Conservation (phyloP, 2,113 vertebrate species). For the Epinephelus cyanopodus region DNA sequence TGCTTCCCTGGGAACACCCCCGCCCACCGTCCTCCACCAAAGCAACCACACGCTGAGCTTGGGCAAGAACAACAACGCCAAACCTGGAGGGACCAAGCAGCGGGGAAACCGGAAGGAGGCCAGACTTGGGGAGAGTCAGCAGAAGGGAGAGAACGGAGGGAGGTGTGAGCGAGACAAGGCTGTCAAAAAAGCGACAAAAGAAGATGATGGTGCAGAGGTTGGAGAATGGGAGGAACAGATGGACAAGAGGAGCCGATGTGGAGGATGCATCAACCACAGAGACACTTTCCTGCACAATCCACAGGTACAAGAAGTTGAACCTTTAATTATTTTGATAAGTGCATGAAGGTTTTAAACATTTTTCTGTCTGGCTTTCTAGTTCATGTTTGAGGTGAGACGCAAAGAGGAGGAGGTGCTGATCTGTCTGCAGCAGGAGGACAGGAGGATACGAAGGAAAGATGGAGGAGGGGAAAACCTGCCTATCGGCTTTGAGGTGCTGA, state of each 20-base stretch:
- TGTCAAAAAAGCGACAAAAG: constrained; percentile 11
- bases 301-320: constrained; percentile 76
- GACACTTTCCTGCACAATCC: constrained; percentile 88
- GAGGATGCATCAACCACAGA: constrained; percentile 88
- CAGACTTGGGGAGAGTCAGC: constrained; percentile 65
- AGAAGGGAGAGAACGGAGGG: constrained; percentile 7
- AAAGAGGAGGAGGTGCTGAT: constrained; percentile 85
- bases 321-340: neutral
- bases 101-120: constrained; percentile 75
- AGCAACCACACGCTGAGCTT: neutral
- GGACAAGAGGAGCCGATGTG: constrained; percentile 85
- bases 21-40: neutral
- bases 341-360: neutral
- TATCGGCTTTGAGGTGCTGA: constrained; percentile 87
- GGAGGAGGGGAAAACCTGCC: constrained; percentile 86
- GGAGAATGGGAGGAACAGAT: constrained; percentile 62
- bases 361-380: constrained; percentile 67
- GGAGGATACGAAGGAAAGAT: constrained; percentile 80
- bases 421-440: constrained; percentile 88
- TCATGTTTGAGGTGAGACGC: constrained; percentile 83
- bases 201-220: constrained; percentile 18
- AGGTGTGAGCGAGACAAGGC: neutral
- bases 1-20: neutral
- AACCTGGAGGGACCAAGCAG: constrained; percentile 34
- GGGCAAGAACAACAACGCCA: constrained; percentile 13